Evolutionary conservation across 1,140 invertebrate species (phyloP).

Genomic region (Drosophila persimilis): DNA sequence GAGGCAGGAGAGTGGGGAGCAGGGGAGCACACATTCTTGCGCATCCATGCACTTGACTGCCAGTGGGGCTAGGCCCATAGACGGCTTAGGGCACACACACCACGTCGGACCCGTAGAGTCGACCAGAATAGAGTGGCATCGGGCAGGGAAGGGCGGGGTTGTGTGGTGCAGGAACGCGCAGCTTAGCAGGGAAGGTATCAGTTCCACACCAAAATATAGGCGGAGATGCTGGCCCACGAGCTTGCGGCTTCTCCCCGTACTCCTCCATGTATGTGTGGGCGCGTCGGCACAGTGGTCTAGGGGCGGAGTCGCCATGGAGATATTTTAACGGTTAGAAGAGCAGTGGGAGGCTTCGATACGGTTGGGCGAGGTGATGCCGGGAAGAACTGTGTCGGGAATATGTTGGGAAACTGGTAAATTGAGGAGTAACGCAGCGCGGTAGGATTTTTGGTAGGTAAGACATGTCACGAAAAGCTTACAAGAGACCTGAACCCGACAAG

Average conservation of each 20-base stretch:
- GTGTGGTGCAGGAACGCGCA: background rate
- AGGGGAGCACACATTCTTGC: background rate
- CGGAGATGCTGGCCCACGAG: slow-evolving; percentile 15
- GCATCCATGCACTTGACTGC: slow-evolving; percentile 44
- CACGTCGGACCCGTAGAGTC: slow-evolving; percentile 16
- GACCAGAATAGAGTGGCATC: slow-evolving; percentile 23
- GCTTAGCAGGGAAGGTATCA: slow-evolving; percentile 10
- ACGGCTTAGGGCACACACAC: slow-evolving; percentile 9
- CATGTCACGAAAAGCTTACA: too few relatives aligned
- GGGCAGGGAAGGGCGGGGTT: background rate
- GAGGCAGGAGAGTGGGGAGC: background rate
- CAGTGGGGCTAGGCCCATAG: slow-evolving; percentile 8
- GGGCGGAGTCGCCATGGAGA: slow-evolving; percentile 3
- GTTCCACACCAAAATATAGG: slow-evolving; percentile 36
- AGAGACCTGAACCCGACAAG: too few relatives aligned
- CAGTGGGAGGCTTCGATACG: background rate
- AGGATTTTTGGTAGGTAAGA: too few relatives aligned
- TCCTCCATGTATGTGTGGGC: background rate
- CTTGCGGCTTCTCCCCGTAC: slow-evolving; percentile 19
- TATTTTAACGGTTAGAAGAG: background rate
- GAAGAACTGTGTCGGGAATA: too few relatives aligned
- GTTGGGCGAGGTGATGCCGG: background rate
- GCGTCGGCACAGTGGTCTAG: slow-evolving; percentile 5
- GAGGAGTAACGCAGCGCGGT: too few relatives aligned
- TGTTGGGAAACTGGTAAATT: too few relatives aligned